Evolutionary conservation across 2,797 vertebrate genomes (phyloP).

Genomic region (Parauchenoglanis ngamensis): DNA sequence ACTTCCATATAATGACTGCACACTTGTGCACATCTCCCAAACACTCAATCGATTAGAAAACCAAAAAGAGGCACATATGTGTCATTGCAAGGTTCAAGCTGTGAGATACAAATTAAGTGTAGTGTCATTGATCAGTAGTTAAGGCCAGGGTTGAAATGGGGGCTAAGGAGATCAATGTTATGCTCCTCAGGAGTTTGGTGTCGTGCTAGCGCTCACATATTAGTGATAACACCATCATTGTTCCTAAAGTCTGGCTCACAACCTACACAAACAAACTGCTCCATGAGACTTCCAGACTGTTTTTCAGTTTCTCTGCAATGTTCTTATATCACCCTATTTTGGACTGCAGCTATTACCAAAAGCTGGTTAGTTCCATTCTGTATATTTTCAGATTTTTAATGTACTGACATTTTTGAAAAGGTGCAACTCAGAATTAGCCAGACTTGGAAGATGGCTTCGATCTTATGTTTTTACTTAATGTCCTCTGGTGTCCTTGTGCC

Average conservation of each 20-base stretch:
- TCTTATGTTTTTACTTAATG: neutral
- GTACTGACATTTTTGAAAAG: constrained; percentile 43
- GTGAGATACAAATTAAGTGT: constrained; percentile 28
- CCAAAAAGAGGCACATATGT: neutral
- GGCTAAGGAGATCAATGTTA: constrained; percentile 27
- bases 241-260: neutral
- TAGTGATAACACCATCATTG: constrained; percentile 28
- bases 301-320: neutral
- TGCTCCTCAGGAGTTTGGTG: constrained; percentile 28
- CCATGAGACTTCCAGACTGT: constrained; percentile 9
- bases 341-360: neutral
- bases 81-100: neutral
- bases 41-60: neutral
- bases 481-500: neutral
- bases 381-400: constrained; percentile 12
- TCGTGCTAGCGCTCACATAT: constrained; percentile 31
- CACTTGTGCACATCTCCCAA: neutral
- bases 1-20: neutral
- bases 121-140: constrained; percentile 30
- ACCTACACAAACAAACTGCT: neutral
- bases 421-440: neutral
- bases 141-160: constrained; percentile 26
- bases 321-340: neutral
- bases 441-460: neutral
- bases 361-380: neutral